Conservation (phyloP, 2,797 vertebrate genomes). For the Anabas testudineus region DNA sequence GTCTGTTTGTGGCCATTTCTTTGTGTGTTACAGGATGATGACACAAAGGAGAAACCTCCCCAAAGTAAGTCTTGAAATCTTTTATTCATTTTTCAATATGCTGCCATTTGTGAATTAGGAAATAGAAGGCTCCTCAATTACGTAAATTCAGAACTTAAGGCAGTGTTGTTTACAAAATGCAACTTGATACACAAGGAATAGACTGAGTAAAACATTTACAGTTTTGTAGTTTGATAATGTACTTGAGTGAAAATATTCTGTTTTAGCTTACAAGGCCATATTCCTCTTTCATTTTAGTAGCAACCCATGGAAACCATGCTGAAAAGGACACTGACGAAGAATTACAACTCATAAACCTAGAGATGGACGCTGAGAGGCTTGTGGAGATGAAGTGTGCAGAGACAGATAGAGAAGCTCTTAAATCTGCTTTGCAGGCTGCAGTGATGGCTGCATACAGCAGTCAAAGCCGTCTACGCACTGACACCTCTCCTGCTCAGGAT, state of each 20-base stretch:
- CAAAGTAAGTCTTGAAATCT: constrained; percentile 71
- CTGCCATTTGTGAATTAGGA: neutral
- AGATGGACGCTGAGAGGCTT: constrained; percentile 83
- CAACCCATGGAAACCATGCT: constrained; percentile 72
- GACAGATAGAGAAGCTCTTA: constrained; percentile 84
- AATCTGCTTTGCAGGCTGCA: constrained; percentile 82
- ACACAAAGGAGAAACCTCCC: constrained; percentile 73
- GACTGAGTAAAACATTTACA: neutral
- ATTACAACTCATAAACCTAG: constrained; percentile 78
- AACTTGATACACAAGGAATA: neutral
- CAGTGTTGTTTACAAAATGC: neutral
- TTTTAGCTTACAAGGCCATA: neutral
- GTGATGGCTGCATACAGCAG: constrained; percentile 79
- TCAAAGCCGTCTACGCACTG: constrained; percentile 65
- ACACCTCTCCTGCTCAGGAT: constrained; percentile 68
- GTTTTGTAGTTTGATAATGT: neutral
- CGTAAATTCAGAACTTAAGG: neutral
- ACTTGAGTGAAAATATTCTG: neutral
- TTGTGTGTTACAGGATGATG: constrained; percentile 77
- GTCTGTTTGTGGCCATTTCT: constrained; percentile 32
- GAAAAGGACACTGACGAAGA: constrained; percentile 84
- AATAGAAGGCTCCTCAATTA: neutral
- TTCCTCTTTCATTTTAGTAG: constrained; percentile 53
- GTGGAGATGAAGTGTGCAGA: constrained; percentile 83
- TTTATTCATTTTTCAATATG: neutral